Base-by-base conservation (phyloP, 2,888 invertebrate species). In the Diaperis boleti region DNA sequence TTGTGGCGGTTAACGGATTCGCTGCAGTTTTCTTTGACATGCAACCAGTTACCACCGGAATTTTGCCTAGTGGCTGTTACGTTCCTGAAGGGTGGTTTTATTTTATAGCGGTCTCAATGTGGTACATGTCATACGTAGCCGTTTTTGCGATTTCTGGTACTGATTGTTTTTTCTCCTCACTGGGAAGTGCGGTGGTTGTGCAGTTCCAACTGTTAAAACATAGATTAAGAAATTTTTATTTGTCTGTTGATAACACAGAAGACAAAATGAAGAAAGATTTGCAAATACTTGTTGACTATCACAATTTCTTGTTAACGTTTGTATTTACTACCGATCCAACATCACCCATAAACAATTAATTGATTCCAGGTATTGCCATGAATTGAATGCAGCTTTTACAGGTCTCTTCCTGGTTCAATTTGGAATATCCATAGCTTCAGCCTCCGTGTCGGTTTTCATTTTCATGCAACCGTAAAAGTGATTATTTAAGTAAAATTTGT, bases 31-130 rank as follows among this genome's bases (percentile, higher is more conserved):
- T 7, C 10, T 50, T 50, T 13, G 31, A 50, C 15, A 13, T 50
- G 37, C 37, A 35, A 26, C 52, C 52, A 7, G 37, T 52, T 10
- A 29, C 15, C 2, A 39, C 52, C 7, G 39, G 39, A 13, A 4
- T 5, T 10, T 15, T 39, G n/a, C 39, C 52, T 3, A 35, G 20
- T 14, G 22, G 2, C 1, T 37, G 37, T 22, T 52, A 52, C 14
- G 52, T 15, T 26, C 52, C 52, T 2, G 22, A 52, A 52, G 52
- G 52, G 2, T 52, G 52, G 39, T 29, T 26, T 18, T 7, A 22
- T 18, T 39, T 7, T 7, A 15, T 52, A n/a, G 37, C 26, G 13
- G 22, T 39, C 6, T 2, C 18, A 1, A 5, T 39, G n/a, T 52
- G 52, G 52, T 52, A 39, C 52, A 6, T 35, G 18, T 35, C 35